Conservation (phyloP, 2,113 vertebrate genomes). For the Periophthalmus modestus region DNA sequence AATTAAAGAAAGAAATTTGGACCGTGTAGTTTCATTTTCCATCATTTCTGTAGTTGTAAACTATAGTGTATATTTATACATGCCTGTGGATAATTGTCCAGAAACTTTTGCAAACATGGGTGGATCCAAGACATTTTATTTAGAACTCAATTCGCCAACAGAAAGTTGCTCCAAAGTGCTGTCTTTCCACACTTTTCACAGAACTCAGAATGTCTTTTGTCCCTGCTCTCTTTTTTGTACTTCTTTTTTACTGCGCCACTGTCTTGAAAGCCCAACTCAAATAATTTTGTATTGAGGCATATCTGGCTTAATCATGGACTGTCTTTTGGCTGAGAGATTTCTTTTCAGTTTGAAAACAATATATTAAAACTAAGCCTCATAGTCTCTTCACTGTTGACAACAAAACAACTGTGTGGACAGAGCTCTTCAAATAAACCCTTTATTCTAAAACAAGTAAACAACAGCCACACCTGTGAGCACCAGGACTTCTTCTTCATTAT, state of each 20-base stretch:
- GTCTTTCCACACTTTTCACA: neutral
- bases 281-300: neutral
- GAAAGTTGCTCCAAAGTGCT: neutral
- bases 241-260: neutral
- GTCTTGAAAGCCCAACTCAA: neutral
- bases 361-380: constrained; percentile 17
- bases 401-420: neutral
- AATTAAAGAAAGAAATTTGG: neutral
- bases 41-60: neutral
- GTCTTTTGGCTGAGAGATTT: neutral
- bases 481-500: neutral
- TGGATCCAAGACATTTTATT: constrained; percentile 1
- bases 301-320: neutral
- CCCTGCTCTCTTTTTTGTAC: neutral
- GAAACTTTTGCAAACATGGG: neutral
- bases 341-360: constrained; percentile 14
- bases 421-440: constrained; percentile 3
- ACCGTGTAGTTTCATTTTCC: neutral
- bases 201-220: neutral
- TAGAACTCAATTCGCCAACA: neutral
- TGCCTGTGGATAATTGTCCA: no score
- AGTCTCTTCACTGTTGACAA: constrained; percentile 3
- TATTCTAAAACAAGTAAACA: neutral
- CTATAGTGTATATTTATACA: no score
- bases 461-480: neutral